A percentile compares a stretch with the other conserved stretches of the same genome.
Evolutionary conservation across 2,113 vertebrate species (phyloP).

Genomic region (Burhinus bistriatus): DNA sequence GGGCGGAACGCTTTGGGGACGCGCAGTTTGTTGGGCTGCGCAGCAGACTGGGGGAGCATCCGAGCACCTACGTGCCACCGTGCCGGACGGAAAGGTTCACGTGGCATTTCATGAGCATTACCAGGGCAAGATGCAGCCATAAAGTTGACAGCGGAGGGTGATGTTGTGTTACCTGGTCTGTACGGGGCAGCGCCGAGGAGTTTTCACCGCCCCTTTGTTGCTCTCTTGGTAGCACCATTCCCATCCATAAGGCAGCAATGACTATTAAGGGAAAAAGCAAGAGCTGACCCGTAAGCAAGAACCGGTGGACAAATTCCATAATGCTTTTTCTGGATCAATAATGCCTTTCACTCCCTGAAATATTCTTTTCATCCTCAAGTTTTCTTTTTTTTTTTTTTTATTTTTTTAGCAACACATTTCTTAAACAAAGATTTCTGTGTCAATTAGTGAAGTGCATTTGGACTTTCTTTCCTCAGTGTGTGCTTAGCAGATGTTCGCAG

Average conservation of each 20-base stretch:
- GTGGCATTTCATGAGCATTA: not conserved
- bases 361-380: not conserved
- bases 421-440: constrained; percentile 31
- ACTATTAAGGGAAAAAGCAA: not conserved
- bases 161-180: fast-evolving
- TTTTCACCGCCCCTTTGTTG: fast-evolving
- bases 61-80: fast-evolving
- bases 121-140: fast-evolving
- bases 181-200: fast-evolving
- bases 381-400: not conserved
- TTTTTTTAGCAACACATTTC: not conserved
- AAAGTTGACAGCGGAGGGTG: fast-evolving
- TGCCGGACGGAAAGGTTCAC: not conserved
- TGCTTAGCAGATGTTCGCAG: constrained; percentile 70
- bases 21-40: not conserved
- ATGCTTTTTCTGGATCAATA: not conserved
- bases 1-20: fast-evolving
- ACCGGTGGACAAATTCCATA: not conserved
- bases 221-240: not conserved
- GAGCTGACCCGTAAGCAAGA: not conserved
- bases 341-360: not conserved
- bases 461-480: constrained; percentile 36
- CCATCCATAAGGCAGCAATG: fast-evolving
- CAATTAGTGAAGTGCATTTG: constrained; percentile 10
- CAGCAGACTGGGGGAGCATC: not conserved